Evolutionary conservation across 2,888 invertebrate genomes (phyloP).

Genomic region (Lasiommata megera): DNA sequence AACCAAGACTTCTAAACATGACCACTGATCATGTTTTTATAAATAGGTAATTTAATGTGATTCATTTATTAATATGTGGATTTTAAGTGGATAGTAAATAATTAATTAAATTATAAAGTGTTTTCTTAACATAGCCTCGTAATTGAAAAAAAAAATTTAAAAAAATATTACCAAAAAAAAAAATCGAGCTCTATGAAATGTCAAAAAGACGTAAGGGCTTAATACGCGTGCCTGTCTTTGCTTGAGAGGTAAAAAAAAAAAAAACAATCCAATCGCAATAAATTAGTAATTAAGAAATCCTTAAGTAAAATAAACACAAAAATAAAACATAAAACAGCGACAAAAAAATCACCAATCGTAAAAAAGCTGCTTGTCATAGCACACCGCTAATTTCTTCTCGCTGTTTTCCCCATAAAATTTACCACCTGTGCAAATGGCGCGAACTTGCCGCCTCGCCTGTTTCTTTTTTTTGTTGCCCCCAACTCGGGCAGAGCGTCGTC

Average conservation of each 20-base stretch:
- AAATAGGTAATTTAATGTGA: neutral
- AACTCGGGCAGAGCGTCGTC: constrained; percentile 57
- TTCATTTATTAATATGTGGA: neutral
- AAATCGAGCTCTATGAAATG: no score
- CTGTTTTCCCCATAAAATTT: constrained; percentile 68
- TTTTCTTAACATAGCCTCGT: no score
- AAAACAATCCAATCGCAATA: neutral
- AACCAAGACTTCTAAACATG: neutral
- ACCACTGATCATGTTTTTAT: neutral
- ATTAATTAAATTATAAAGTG: neutral
- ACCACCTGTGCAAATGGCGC: constrained; percentile 66
- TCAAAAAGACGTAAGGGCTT: no score
- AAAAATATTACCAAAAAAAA: no score
- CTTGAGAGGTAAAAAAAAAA: no score
- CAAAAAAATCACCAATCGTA: constrained; percentile 36
- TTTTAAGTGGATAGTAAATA: neutral
- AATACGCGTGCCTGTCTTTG: no score
- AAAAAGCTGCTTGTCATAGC: constrained; percentile 16
- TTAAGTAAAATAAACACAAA: constrained; percentile 7
- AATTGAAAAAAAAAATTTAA: no score
- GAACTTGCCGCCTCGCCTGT: constrained; percentile 58
- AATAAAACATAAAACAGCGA: constrained; percentile 11
- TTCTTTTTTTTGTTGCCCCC: constrained; percentile 57
- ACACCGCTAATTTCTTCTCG: constrained; percentile 52
- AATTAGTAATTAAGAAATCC: no score